Percentiles rank a stretch among this genome's conserved stretches.
Evolutionary conservation across 2,797 vertebrate species (phyloP).

Genomic region (Sebastes variabilis): DNA sequence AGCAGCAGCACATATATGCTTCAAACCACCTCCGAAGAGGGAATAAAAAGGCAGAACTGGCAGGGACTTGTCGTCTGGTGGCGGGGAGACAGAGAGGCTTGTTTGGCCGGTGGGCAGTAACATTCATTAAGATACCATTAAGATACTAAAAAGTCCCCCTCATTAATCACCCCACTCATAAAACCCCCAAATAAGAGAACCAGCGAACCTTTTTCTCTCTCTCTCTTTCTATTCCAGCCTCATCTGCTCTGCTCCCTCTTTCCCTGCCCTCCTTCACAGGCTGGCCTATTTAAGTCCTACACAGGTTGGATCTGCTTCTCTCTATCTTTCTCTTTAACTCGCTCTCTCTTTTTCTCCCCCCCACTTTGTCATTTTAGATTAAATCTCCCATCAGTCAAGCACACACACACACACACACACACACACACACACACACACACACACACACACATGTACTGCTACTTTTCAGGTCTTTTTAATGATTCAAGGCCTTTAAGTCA

Average conservation of each 20-base stretch:
- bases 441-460: conserved; percentile 11
- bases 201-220: conserved; percentile 46
- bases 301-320: conserved; percentile 37
- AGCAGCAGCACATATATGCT: not conserved
- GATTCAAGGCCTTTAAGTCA: conserved; percentile 63
- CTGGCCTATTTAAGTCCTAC: conserved; percentile 62
- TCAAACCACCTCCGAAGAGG: not conserved
- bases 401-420: not conserved
- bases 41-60: not conserved
- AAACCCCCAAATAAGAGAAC: conserved; percentile 59
- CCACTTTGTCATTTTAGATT: conserved; percentile 67
- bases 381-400: conserved; percentile 65
- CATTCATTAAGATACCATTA: conserved; percentile 83
- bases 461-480: conserved; percentile 58
- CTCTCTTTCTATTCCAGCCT: conserved; percentile 2
- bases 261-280: conserved; percentile 49
- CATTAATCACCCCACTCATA: conserved; percentile 74
- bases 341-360: conserved; percentile 17
- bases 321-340: conserved; percentile 16
- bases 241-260: conserved; percentile 8
- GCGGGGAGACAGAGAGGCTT: conserved; percentile 36
- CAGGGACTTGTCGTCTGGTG: not conserved
- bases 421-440: not conserved
- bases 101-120: conserved; percentile 60
- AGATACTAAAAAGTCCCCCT: conserved; percentile 71